phyloP scores from a whole-genome alignment of 2,797 vertebrate genomes.

The Cacajao melanocephalus region DNA sequence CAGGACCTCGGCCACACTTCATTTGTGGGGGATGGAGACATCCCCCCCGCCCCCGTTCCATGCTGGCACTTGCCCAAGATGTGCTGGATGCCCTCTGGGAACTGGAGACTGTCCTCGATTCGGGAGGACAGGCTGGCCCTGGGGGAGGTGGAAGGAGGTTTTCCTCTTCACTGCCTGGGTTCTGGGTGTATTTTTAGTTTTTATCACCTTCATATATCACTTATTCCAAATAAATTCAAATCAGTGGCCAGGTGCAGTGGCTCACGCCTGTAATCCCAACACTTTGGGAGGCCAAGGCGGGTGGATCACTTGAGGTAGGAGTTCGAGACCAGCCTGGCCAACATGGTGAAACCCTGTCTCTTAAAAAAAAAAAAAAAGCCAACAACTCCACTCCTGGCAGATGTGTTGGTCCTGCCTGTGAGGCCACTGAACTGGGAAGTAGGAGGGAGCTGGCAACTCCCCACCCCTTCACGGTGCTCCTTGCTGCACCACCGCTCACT shows the following conservation, averaged over 20 bases:
- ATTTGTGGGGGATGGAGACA: background rate
- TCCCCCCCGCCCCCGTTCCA: background rate
- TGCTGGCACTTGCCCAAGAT: background rate
- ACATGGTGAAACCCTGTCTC: background rate
- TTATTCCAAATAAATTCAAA: background rate
- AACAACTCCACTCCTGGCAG: background rate
- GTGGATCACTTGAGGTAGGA: no score
- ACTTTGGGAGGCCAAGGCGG: no score
- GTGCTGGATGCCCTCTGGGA: background rate
- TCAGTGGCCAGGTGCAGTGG: no score
- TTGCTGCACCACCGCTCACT: no score
- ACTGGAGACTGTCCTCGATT: background rate
- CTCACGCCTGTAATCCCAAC: no score
- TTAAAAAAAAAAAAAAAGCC: background rate
- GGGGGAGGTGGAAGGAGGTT: background rate
- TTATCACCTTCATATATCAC: background rate
- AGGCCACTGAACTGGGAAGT: background rate
- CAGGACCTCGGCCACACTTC: background rate
- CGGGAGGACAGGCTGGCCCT: fast-evolving
- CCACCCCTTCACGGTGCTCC: fast-evolving
- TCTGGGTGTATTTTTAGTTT: background rate
- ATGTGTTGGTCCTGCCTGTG: background rate
- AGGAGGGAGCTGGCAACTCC: background rate
- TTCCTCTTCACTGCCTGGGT: background rate
- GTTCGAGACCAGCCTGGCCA: no score